Conservation (phyloP, 2,797 vertebrate species). For the Argyrosomus regius region DNA sequence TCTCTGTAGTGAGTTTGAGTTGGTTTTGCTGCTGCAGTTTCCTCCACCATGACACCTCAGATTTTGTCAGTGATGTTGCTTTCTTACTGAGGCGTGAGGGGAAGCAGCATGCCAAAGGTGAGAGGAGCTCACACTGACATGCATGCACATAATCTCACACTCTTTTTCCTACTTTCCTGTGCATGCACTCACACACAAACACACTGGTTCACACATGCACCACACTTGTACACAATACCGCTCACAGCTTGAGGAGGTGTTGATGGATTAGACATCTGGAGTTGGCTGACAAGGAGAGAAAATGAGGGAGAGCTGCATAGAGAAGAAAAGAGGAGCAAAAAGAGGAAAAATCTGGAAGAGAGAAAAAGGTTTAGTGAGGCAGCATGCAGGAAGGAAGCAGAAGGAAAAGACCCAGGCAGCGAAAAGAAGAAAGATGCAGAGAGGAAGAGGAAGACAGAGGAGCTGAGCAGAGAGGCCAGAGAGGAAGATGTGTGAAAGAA, state of each 20-base stretch:
- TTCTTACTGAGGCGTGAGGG: slow-evolving; percentile 80
- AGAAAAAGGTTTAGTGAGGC: slow-evolving; percentile 67
- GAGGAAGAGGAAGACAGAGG: slow-evolving; percentile 61
- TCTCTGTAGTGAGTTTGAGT: slow-evolving; percentile 60
- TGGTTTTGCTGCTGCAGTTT: slow-evolving; percentile 62
- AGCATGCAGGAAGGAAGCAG: slow-evolving; percentile 64
- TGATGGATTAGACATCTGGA: slow-evolving; percentile 90
- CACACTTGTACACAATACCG: slow-evolving; percentile 72
- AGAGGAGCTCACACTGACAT: slow-evolving; percentile 75
- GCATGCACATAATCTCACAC: slow-evolving; percentile 69
- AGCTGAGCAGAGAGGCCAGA: slow-evolving; percentile 51
- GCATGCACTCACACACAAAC: slow-evolving; percentile 22
- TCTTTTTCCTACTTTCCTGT: slow-evolving; percentile 67
- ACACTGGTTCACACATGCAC: slow-evolving; percentile 48
- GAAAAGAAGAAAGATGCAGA: slow-evolving; percentile 47
- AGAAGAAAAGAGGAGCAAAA: slow-evolving; percentile 59
- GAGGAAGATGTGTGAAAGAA: slow-evolving; percentile 60
- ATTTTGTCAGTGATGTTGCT: slow-evolving; percentile 80
- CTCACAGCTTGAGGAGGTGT: slow-evolving; percentile 86
- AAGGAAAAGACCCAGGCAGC: slow-evolving; percentile 55
- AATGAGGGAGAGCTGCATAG: slow-evolving; percentile 71
- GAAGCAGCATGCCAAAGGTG: slow-evolving; percentile 79
- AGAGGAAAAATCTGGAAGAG: slow-evolving; percentile 59
- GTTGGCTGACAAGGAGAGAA: slow-evolving; percentile 84
- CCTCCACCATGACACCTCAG: slow-evolving; percentile 79